Evolutionary conservation across 2,888 invertebrate genomes (phyloP).

Genomic region (Girardia tigrina): DNA sequence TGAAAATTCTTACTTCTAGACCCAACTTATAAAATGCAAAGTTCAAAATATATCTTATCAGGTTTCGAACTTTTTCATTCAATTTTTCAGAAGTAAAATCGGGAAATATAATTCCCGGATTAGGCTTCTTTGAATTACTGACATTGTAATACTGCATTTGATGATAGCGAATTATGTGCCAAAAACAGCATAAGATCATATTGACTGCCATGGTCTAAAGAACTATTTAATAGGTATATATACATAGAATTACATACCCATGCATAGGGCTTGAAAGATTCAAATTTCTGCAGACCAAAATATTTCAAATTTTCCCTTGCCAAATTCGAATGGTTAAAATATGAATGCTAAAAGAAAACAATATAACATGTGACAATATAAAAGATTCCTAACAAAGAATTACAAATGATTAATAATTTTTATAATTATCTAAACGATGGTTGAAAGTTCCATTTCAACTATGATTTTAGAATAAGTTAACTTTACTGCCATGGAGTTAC

Average conservation of each 20-base stretch:
- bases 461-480: too few relatives aligned
- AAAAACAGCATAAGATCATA: slow-evolving; percentile 66
- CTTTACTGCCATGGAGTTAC: too few relatives aligned
- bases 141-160: slow-evolving; percentile 57
- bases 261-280: neutral
- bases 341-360: neutral
- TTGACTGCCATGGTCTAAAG: neutral
- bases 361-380: neutral
- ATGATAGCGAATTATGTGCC: slow-evolving; percentile 69
- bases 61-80: slow-evolving; percentile 64
- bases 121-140: slow-evolving; percentile 41
- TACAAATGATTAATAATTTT: too few relatives aligned
- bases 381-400: too few relatives aligned
- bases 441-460: too few relatives aligned
- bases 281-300: neutral
- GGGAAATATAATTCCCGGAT: slow-evolving; percentile 58
- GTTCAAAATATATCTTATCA: slow-evolving; percentile 74
- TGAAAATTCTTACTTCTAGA: slow-evolving; percentile 55
- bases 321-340: neutral
- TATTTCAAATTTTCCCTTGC: neutral
- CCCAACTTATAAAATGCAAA: slow-evolving; percentile 95
- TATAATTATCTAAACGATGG: too few relatives aligned
- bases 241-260: neutral
- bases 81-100: slow-evolving; percentile 66
- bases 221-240: neutral